Base-by-base conservation (phyloP, 2,797 vertebrate genomes). In the Eidolon dupreanum region DNA sequence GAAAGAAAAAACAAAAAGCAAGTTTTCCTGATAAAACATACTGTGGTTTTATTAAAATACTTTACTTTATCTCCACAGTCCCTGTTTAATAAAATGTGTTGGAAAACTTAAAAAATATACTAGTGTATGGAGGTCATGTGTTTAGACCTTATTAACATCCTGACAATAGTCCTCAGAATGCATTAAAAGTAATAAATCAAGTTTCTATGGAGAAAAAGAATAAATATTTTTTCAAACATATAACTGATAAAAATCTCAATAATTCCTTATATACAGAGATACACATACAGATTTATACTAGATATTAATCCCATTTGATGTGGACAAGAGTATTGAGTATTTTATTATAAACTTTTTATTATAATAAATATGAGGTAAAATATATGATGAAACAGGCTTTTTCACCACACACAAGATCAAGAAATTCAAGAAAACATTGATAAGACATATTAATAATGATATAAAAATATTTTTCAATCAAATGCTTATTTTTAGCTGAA, bases 31-130 rank as follows among this genome's bases (percentile, higher is more conserved):
- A 89, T 61, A 74, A 92, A 74, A 74, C 49, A 94, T 89, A 24
- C 24, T 81, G 46, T 81, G 57, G 53, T 94, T 89, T 93, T 93
- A 96, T 96, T 96, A 85, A 94, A 89, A 78, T n/a, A n/a, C n/a
- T n/a, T n/a, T 6, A 75, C 41, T 85, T 90, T 93, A 83, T 93
- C 61, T 95, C 70, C 55, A 83, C 17, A 83, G 82, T 71, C 63
- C 17, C 46, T 88, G 46, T 88, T 93, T 78, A 90, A 96, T 79
- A 94, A 93, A 89, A 93, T 87, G 73, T 59, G 38, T 90, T 71
- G 28, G 22, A 6, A 12, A 83, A 77, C 70, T 51, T 70, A 38
- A 82, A 92, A 93, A 71, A 71, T 59, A 92, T 77, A 87, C 31
- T 90, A 90, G 26, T 90, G 12, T 90, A n/a, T 66, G 17, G 61